Conservation (phyloP, 1,140 invertebrate species). For the Andrena cerasifolii region DNA sequence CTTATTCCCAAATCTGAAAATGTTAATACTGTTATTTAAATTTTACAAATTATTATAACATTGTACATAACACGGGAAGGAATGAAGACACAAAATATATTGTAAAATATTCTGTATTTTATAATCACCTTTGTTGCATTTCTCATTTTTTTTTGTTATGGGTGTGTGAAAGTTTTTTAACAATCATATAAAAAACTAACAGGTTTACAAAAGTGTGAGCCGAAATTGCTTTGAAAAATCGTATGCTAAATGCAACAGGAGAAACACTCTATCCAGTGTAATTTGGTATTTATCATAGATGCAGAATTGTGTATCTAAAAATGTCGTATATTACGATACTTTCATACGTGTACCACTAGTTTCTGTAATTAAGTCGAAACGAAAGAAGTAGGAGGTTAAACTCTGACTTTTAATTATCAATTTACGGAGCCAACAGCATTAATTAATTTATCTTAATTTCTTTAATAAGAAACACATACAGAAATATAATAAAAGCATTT, state of each 20-base stretch:
- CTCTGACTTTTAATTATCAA: slow-evolving; percentile 15
- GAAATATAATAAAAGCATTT: background rate
- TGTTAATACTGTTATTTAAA: background rate
- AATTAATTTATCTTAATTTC: too few relatives aligned
- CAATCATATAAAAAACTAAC: slow-evolving; percentile 47
- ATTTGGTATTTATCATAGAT: slow-evolving; percentile 38
- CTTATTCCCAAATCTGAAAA: background rate
- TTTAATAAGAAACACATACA: background rate
- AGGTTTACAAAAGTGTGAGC: slow-evolving; percentile 18
- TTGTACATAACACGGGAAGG: background rate
- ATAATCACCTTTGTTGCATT: slow-evolving; percentile 16
- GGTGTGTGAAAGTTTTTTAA: slow-evolving; percentile 50
- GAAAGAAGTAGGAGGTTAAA: slow-evolving; percentile 29
- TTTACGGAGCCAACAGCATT: background rate
- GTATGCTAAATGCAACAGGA: too few relatives aligned
- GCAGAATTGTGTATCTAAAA: too few relatives aligned
- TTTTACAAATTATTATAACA: background rate
- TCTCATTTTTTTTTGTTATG: slow-evolving; percentile 18
- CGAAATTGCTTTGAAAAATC: slow-evolving; percentile 16
- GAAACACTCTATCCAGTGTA: slow-evolving; percentile 10
- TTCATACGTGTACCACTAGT: background rate
- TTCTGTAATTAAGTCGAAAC: background rate
- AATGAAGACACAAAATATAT: slow-evolving; percentile 41
- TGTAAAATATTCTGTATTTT: slow-evolving; percentile 57
- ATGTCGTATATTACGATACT: background rate